Conservation (phyloP, 2,888 invertebrate genomes). For the Cosmorhoe ocellata region DNA sequence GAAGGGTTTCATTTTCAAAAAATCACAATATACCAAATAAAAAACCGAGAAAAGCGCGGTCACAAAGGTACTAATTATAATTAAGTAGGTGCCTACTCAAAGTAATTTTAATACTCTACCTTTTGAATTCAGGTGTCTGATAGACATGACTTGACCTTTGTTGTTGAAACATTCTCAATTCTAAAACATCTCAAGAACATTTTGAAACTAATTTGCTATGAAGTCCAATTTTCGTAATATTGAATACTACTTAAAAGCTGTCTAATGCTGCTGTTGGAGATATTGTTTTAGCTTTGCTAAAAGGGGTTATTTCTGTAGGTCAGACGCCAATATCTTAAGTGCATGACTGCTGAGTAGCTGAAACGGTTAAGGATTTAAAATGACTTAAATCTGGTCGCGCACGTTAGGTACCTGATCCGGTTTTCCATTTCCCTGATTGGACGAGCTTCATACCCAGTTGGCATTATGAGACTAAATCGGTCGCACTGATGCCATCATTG, state of each 20-base stretch:
- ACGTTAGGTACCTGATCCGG: too few species aligned
- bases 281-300: slow-evolving; percentile 27
- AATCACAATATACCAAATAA: too few species aligned
- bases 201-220: slow-evolving; percentile 11
- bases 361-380: slow-evolving; percentile 3
- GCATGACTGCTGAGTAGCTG: slow-evolving; percentile 16
- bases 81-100: too few species aligned
- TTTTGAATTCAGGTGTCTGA: background rate
- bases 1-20: too few species aligned
- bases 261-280: slow-evolving; percentile 17
- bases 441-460: too few species aligned
- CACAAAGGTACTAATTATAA: too few species aligned
- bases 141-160: slow-evolving; percentile 4
- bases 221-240: slow-evolving; percentile 17
- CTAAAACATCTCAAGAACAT: slow-evolving; percentile 16
- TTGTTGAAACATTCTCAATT: slow-evolving; percentile 24
- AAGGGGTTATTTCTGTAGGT: slow-evolving; percentile 34
- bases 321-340: slow-evolving; percentile 34
- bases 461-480: too few species aligned
- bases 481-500: too few species aligned
- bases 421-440: too few species aligned
- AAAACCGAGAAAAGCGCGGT: too few species aligned
- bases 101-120: too few species aligned
- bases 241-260: slow-evolving; percentile 22
- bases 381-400: background rate